These are phyloP conservation scores for Pomacea maculata DNA, from an alignment of 1,140 invertebrate species.

Conservation along the genomic window DNA sequence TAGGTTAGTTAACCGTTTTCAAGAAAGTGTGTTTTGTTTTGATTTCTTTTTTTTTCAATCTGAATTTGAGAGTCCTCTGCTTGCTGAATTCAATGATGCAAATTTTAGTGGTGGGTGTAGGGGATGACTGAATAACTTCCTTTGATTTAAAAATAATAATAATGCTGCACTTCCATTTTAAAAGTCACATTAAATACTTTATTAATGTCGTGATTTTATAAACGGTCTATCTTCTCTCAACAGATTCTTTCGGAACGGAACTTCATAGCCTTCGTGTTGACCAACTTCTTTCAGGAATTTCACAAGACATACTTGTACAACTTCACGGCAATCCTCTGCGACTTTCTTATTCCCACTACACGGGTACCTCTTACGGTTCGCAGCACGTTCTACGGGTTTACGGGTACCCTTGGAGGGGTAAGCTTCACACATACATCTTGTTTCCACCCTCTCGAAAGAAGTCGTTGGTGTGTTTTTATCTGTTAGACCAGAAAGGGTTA, in stretches of 20 bases:
- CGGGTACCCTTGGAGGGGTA: conserved; percentile 19
- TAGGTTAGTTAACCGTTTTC: background rate
- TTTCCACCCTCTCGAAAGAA: too few species aligned
- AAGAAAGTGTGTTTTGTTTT: background rate
- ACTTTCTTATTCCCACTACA: conserved; percentile 39
- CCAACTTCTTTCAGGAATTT: conserved; percentile 54
- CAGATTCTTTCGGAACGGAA: conserved; percentile 48
- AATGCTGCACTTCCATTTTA: background rate
- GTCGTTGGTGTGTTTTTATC: too few species aligned
- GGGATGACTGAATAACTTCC: background rate
- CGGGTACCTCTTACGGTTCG: conserved; percentile 32
- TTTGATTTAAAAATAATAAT: background rate
- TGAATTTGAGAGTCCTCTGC: background rate
- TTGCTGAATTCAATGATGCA: background rate
- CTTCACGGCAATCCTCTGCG: conserved; percentile 50
- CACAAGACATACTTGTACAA: conserved; percentile 47
- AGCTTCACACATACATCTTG: background rate
- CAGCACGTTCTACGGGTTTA: conserved; percentile 47
- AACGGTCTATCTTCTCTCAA: conserved; percentile 4
- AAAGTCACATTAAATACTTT: background rate
- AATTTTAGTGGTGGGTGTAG: background rate
- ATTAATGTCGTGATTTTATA: background rate
- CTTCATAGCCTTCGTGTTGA: conserved; percentile 51
- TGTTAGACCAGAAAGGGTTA: too few species aligned
- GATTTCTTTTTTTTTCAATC: too few species aligned